Conservation (phyloP, 2,888 invertebrate species). For the Fabriciana adippe region DNA sequence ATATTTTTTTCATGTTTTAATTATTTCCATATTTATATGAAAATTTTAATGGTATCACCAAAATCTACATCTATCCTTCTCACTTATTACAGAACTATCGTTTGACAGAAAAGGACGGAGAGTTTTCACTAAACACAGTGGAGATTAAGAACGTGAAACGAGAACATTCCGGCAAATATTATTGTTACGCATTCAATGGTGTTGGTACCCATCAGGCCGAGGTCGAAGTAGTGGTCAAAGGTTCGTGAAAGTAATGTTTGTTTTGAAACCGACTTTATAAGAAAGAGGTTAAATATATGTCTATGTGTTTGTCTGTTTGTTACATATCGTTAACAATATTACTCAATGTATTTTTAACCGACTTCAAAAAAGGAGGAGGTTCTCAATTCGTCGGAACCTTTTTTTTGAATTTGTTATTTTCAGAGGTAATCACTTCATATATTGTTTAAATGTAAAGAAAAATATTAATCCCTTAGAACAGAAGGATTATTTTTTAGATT, state of each 20-base stretch:
- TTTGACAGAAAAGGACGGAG: constrained; percentile 60
- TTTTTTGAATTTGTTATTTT: too few species aligned
- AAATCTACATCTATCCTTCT: neutral
- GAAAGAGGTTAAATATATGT: too few species aligned
- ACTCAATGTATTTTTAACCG: too few species aligned
- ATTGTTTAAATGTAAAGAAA: too few species aligned
- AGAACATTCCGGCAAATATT: constrained; percentile 62
- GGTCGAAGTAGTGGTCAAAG: constrained; percentile 50
- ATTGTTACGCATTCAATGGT: constrained; percentile 65
- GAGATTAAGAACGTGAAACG: constrained; percentile 53
- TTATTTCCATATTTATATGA: neutral
- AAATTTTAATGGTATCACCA: neutral
- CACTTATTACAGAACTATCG: constrained; percentile 56
- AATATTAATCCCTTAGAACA: too few species aligned
- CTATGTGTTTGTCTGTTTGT: too few species aligned
- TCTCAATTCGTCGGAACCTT: too few species aligned
- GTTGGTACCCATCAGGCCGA: constrained; percentile 51
- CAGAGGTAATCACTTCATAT: too few species aligned
- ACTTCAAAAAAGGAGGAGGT: too few species aligned
- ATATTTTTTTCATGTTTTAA: too few species aligned
- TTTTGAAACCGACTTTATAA: neutral
- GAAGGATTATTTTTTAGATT: too few species aligned
- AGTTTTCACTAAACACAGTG: constrained; percentile 53
- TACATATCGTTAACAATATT: too few species aligned
- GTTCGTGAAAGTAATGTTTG: constrained; percentile 49